Evolutionary conservation across 2,797 vertebrate genomes (phyloP).

Genomic region (Chrysocyon brachyurus): DNA sequence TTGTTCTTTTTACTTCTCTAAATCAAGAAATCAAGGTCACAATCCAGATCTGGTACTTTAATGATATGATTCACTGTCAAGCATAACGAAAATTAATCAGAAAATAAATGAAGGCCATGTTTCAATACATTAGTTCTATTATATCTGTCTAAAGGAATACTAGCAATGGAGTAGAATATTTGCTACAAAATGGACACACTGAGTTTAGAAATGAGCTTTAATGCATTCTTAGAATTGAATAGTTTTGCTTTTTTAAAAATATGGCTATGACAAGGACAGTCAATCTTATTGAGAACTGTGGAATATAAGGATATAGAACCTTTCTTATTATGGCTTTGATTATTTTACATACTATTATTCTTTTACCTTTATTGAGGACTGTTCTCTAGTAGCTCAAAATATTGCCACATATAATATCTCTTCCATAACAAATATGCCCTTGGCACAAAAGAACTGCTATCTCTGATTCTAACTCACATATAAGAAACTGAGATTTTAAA

Average conservation of each 20-base stretch:
- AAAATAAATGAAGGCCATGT: conserved; percentile 14
- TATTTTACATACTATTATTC: background rate
- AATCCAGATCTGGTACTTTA: conserved; percentile 32
- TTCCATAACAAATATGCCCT: conserved; percentile 36
- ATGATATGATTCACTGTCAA: background rate
- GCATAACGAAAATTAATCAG: conserved; percentile 42
- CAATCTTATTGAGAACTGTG: background rate
- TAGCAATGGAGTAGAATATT: background rate
- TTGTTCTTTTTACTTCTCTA: conserved; percentile 48
- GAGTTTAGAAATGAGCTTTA: conserved; percentile 51
- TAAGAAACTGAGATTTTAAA: conserved; percentile 46
- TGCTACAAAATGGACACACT: background rate
- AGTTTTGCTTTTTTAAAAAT: background rate
- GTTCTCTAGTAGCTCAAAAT: conserved; percentile 22
- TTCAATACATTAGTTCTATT: conserved; percentile 47
- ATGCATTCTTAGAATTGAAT: conserved; percentile 2
- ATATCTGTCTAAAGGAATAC: background rate
- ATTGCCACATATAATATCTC: background rate
- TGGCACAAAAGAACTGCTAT: background rate
- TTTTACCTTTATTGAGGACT: background rate
- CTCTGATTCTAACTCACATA: background rate
- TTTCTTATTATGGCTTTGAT: background rate
- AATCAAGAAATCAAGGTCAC: conserved; percentile 63
- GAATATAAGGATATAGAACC: background rate
- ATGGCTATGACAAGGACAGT: background rate